Percentiles rank a stretch among this genome's conserved stretches.
Conservation (phyloP, 2,113 vertebrate genomes). For the Ptyas mucosa region DNA sequence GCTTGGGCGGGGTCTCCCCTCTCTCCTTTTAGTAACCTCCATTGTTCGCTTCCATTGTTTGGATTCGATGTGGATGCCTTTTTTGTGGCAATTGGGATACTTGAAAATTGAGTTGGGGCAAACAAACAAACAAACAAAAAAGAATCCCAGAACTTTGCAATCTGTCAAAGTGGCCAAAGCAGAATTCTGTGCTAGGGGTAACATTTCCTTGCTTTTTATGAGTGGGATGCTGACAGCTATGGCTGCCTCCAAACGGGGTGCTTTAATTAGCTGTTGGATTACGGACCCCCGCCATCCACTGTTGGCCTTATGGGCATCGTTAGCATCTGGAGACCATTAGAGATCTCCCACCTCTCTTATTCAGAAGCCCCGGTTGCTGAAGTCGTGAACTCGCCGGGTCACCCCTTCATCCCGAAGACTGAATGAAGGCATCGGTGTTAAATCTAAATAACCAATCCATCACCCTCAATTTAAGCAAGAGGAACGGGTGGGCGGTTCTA, state of each 20-base stretch:
- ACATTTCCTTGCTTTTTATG: neutral
- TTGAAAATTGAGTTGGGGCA: neutral
- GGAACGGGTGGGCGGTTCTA: slow-evolving; percentile 67
- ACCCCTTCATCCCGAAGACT: too few relatives aligned
- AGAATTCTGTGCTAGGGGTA: neutral
- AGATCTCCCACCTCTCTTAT: neutral
- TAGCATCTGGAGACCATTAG: neutral
- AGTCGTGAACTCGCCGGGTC: neutral
- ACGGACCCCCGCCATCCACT: neutral
- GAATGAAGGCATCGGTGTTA: neutral
- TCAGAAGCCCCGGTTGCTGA: fast-evolving
- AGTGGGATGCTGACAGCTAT: neutral
- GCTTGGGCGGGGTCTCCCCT: neutral
- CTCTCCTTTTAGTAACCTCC: neutral
- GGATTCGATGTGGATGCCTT: neutral
- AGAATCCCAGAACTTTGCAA: neutral
- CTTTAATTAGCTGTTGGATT: neutral
- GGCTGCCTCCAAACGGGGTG: neutral
- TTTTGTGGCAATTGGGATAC: neutral
- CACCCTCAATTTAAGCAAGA: slow-evolving; percentile 71
- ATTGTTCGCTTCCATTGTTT: neutral
- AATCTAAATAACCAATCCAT: slow-evolving; percentile 55
- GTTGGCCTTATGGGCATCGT: neutral
- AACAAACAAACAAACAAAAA: too few relatives aligned
- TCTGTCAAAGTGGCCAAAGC: neutral